Conservation (phyloP, 2,113 vertebrate species). For the Zosterops borbonicus region DNA sequence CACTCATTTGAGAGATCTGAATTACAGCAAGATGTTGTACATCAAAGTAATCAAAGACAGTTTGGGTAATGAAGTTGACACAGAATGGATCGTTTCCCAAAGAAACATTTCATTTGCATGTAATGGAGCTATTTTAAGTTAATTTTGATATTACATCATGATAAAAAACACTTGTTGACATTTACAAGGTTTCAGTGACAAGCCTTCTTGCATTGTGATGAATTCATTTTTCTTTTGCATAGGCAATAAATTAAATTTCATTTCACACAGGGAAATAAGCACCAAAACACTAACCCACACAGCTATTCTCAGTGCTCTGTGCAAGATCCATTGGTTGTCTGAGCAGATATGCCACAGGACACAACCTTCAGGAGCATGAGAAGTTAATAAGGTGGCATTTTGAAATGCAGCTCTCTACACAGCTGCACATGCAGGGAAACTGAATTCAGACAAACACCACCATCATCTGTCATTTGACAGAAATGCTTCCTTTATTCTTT, state of each 20-base stretch:
- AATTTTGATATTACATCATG: slow-evolving; percentile 26
- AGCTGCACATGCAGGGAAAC: not conserved
- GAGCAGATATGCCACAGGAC: not conserved
- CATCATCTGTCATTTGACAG: not conserved
- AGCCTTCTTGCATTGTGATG: not conserved
- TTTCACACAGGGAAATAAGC: not conserved
- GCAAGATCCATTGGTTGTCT: not conserved
- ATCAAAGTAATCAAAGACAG: slow-evolving; percentile 35
- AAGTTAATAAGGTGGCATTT: not conserved
- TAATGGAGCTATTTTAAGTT: slow-evolving; percentile 28
- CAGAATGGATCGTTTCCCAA: not conserved
- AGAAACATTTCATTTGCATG: slow-evolving; percentile 30
- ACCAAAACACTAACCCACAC: not conserved
- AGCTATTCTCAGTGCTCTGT: not conserved
- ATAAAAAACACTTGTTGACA: slow-evolving; percentile 40
- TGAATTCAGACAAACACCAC: not conserved
- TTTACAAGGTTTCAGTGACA: not conserved
- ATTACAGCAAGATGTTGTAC: slow-evolving; percentile 4
- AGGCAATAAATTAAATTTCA: slow-evolving; percentile 1
- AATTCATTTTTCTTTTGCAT: not conserved
- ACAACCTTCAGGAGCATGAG: not conserved
- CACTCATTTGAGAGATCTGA: not conserved
- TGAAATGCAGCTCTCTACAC: not conserved
- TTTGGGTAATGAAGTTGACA: slow-evolving; percentile 45
- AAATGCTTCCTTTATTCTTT: not conserved